These are phyloP conservation scores for Phoeniculus purpureus DNA, from an alignment of 2,797 vertebrate species.

Conservation along the genomic window DNA sequence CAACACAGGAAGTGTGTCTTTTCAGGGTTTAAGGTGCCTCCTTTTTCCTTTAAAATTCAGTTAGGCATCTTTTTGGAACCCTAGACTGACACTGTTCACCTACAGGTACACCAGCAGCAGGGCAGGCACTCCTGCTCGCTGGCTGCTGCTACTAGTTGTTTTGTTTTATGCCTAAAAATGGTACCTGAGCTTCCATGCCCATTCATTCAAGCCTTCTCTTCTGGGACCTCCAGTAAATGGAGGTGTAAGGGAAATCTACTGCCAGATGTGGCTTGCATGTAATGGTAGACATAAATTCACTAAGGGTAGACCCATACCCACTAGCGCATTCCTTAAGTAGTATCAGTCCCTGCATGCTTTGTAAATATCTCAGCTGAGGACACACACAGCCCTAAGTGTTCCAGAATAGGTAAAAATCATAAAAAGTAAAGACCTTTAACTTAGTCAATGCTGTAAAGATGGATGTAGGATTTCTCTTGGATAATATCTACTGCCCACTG, in stretches of 20 bases:
- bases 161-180: background rate
- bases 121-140: background rate
- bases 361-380: constrained; percentile 46
- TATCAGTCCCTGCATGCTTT: constrained; percentile 52
- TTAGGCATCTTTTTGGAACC: background rate
- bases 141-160: background rate
- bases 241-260: background rate
- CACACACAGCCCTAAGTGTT: background rate
- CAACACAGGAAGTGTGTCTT: constrained; percentile 28
- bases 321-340: background rate
- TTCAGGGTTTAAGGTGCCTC: constrained; percentile 37
- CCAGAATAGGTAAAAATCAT: background rate
- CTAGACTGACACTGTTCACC: background rate
- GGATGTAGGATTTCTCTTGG: constrained; percentile 19
- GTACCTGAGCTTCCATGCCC: constrained; percentile 40
- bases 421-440: background rate
- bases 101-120: constrained; percentile 1
- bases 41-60: background rate
- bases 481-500: background rate
- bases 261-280: constrained; percentile 17
- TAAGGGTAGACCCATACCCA: background rate
- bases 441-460: background rate
- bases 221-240: background rate
- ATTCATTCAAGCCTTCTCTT: constrained; percentile 31
- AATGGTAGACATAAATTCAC: background rate